A percentile compares a stretch with the other conserved stretches of the same genome.
Evolutionary conservation across 2,888 invertebrate species (phyloP).

Genomic region (Lacanobia oleracea): DNA sequence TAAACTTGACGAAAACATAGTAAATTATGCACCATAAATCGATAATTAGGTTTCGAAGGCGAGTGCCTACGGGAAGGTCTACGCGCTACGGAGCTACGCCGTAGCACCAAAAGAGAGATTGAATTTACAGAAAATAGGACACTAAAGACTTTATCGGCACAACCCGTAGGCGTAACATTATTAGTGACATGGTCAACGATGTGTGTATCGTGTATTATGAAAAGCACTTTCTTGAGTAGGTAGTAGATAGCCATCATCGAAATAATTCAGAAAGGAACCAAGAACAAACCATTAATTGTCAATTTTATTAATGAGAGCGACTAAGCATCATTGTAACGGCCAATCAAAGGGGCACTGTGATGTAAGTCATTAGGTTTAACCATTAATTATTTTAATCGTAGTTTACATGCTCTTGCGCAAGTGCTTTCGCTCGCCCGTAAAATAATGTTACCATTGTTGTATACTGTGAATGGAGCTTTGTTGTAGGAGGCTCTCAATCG

Average conservation of each 20-base stretch:
- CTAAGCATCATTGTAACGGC: conserved; percentile 70
- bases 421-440: conserved; percentile 84
- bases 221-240: conserved; percentile 7
- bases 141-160: conserved; percentile 2
- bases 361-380: conserved; percentile 83
- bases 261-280: conserved; percentile 24
- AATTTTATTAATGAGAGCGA: conserved; percentile 68
- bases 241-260: conserved; percentile 14
- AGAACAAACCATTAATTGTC: conserved; percentile 57
- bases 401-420: conserved; percentile 84
- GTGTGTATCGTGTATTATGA: no score
- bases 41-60: conserved; percentile 15
- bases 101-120: conserved; percentile 32
- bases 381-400: conserved; percentile 88
- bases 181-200: neutral
- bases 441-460: conserved; percentile 87
- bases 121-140: conserved; percentile 4
- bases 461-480: conserved; percentile 82
- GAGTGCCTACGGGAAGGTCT: conserved; percentile 36
- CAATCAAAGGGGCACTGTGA: conserved; percentile 76
- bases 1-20: neutral
- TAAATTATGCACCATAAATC: conserved; percentile 2
- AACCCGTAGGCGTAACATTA: neutral
- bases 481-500: conserved; percentile 78
- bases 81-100: conserved; percentile 46